Evolutionary conservation across 2,113 vertebrate genomes (phyloP).

Genomic region (Sander vitreus): DNA sequence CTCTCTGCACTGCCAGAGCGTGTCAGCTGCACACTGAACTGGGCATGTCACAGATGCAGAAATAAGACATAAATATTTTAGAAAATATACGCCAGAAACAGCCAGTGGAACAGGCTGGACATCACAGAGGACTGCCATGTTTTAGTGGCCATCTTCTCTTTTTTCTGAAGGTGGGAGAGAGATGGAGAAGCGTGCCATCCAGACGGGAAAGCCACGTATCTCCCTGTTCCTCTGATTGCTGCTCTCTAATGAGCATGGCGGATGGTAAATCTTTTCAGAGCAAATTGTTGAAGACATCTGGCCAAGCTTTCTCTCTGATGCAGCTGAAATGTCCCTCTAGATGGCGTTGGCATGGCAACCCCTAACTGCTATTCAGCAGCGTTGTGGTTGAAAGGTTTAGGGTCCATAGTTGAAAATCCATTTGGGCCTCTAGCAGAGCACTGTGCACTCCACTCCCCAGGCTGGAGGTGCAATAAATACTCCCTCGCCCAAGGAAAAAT

Average conservation of each 20-base stretch:
- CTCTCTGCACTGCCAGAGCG: slow-evolving; percentile 83
- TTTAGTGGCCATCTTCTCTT: slow-evolving; percentile 61
- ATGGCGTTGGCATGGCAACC: slow-evolving; percentile 99
- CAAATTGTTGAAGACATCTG: slow-evolving; percentile 99
- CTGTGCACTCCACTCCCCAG: slow-evolving; percentile 77
- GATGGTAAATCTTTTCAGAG: slow-evolving; percentile 93
- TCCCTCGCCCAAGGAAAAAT: slow-evolving; percentile 76
- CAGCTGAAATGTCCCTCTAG: slow-evolving; percentile 92
- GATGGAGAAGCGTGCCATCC: slow-evolving; percentile 32
- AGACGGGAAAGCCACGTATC: slow-evolving; percentile 83
- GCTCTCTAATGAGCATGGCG: slow-evolving; percentile 93
- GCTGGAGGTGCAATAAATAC: slow-evolving; percentile 85
- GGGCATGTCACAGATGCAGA: slow-evolving; percentile 87
- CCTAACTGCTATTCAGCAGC: slow-evolving; percentile 95
- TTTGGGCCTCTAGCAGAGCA: slow-evolving; percentile 93
- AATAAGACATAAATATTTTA: slow-evolving; percentile 95
- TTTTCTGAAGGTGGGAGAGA: slow-evolving; percentile 37
- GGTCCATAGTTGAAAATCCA: slow-evolving; percentile 98
- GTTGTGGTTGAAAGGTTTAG: slow-evolving; percentile 94
- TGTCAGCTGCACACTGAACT: slow-evolving; percentile 91
- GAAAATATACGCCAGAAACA: slow-evolving; percentile 85
- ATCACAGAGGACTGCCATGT: slow-evolving; percentile 38
- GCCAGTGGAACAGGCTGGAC: slow-evolving; percentile 78
- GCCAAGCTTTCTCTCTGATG: slow-evolving; percentile 94
- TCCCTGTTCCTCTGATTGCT: slow-evolving; percentile 90